Base-by-base conservation (phyloP, 1,140 invertebrate genomes). In the Dinothrombium tinctorium region DNA sequence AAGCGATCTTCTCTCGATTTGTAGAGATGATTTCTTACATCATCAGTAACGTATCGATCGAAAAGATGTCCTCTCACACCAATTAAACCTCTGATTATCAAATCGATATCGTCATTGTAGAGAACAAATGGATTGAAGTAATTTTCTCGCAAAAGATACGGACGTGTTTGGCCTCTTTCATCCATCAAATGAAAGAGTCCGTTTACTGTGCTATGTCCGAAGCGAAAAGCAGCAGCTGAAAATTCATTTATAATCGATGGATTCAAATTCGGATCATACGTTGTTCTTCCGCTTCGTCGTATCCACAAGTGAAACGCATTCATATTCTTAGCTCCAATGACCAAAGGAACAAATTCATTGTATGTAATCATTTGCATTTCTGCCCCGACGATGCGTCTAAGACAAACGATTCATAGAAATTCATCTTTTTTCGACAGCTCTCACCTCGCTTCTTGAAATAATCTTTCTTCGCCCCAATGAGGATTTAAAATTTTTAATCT, bases 161-260 rank as follows among this genome's bases (percentile, higher is more conserved):
- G 69, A 71, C 2, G 69, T 59, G 2, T 69, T 61, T 51, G 28
- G 23, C 23, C 22, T 12, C 22, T 14, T 6, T 20, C 15, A 12
- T 40, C 32, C 22, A 31, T 40, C n/a, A 46, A 37, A 35, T 37
- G 39, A 33, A 45, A 51, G 28, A 42, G 33, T 15, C 17, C 42
- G 12, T 33, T 47, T 19, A 95, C 65, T 19, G 94, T 56, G 0
- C 83, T 86, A 57, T 95, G 89, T 0, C 90, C 90, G 55, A 95
- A 90, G 41, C 43, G 38, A 3, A 38, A 38, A 2, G 38, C 38
- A 21, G 43, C 43, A 36, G 33, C 23, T 21, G 33, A 12, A 19
- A 76, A 74, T 51, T 77, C 78, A 51, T 86, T 84, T 1, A 83
- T 56, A 2, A 80, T 65, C 0, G 70, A 69, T 0, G 79, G 74